phyloP scores from a whole-genome alignment of 2,888 invertebrate species.

The Acanthococcus lagerstroemiae region DNA sequence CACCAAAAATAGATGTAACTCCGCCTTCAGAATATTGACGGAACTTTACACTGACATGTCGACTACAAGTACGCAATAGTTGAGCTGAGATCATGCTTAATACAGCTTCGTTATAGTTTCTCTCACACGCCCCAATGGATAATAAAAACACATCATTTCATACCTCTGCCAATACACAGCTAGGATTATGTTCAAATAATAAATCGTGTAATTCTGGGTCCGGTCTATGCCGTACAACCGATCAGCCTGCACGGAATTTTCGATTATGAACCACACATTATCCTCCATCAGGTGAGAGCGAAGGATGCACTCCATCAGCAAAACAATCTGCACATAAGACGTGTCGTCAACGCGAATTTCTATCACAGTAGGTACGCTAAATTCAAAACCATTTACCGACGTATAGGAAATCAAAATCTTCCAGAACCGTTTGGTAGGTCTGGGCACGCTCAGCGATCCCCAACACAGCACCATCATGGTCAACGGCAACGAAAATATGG shows the following conservation, averaged over 20 bases:
- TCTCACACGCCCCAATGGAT: too few relatives aligned
- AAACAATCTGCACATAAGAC: background rate
- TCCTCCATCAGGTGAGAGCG: background rate
- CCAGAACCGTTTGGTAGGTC: conserved; percentile 54
- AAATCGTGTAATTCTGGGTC: background rate
- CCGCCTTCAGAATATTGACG: too few relatives aligned
- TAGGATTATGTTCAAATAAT: conserved; percentile 8
- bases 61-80: too few relatives aligned
- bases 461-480: conserved; percentile 57
- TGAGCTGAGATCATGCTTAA: too few relatives aligned
- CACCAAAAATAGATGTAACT: too few relatives aligned
- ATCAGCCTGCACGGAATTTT: background rate
- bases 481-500: conserved; percentile 81
- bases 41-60: too few relatives aligned
- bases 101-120: too few relatives aligned
- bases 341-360: too few relatives aligned
- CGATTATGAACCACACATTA: background rate
- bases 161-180: conserved; percentile 21
- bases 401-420: conserved; percentile 52
- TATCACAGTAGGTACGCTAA: too few relatives aligned
- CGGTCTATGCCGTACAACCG: background rate
- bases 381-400: conserved; percentile 46
- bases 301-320: background rate
- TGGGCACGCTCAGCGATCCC: conserved; percentile 51
- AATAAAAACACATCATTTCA: too few relatives aligned